Base-by-base conservation (phyloP, 2,888 invertebrate species). In the Zootermopsis nevadensis region DNA sequence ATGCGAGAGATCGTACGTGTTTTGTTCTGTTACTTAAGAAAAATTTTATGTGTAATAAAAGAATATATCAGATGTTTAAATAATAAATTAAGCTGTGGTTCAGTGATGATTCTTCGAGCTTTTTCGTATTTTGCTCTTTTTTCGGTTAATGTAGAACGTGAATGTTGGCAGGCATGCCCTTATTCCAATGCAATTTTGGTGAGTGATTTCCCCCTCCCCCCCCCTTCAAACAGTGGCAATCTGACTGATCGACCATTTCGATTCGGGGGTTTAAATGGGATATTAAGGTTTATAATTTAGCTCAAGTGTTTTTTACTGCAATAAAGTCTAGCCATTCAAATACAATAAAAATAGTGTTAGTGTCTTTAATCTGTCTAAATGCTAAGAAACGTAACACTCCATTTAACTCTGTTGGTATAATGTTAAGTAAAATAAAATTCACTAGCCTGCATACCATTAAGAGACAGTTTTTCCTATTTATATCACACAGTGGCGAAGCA, bases 1-100 rank as follows among this genome's bases (percentile, higher is more conserved):
- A 83, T 77, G 81, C 35, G 31, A 81, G 30, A 48, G 81, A 55
- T 74, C 38, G 66, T 60, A 42, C 33, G 24, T 67, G 48, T 7
- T 24, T n/a, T 42, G 33, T 82, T 74, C 31, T 82, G 15, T 74
- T 27, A 33, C 55, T 27, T 77, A 24, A 38, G n/a, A 60, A 3
- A 27, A 27, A 60, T 27, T 15, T 12, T 48, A 48, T 48, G 48
- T 48, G 48, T 48, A 1, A 48, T 48, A 19, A 19, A 48, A 48
- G 0, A 48, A 48, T 48, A 3, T 48, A 19, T 19, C 19, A 19
- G 3, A 48, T 48, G 19, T 48, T 48, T 3, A 48, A 4, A 31
- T 10, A 33, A 69, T 19, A 69, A 69, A 33, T n/a, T 0, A 2
- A 60, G n/a, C 15, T 53, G 19, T n/a, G n/a, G 8, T 2, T n/a